Base-by-base conservation (phyloP, 2,888 invertebrate species). In the Thecophora atra region DNA sequence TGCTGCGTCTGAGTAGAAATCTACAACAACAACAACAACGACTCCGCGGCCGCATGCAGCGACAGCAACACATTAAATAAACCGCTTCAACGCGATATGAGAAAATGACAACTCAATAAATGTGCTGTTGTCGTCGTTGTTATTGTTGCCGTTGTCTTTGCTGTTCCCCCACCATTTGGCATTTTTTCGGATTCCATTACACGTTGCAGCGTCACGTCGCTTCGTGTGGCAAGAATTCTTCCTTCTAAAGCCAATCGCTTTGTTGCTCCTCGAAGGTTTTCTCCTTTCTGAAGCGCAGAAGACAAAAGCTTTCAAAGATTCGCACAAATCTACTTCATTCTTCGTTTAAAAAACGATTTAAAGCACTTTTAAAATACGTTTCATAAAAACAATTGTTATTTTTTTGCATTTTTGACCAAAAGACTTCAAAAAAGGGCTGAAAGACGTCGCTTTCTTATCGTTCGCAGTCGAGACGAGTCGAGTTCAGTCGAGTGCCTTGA, bases 31-130 rank as follows among this genome's bases (percentile, higher is more conserved):
- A 42, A 19, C 64, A 47, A 37, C 42, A 47, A 42, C 64, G 24
- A 64, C 44, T 17, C 8, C 17, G n/a, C 11, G 11, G 47, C n/a
- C 24, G 42, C 24, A 37, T 19, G 21, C 60, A 15, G 13, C 13
- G 60, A 60, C 44, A 47, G 77, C 77, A 65, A 58, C 72, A 37
- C 78, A 78, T 54, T 67, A 67, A 67, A 67, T 67, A 67, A 67
- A 67, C 52, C 67, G 37, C 54, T 77, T 79, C 76, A 70, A 74
- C 74, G 56, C 65, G 67, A 67, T 67, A 67, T 67, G 67, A 17
- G 37, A 54, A n/a, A 54, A 56, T 68, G 68, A 68, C 68, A 68
- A 44, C 56, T 68, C 68, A 58, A 68, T 68, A 68, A 68, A 58
- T 56, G 44, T 24, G 68, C 13, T 42, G 37, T 37, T 62, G 62